Conservation (phyloP, 2,888 invertebrate species). For the Rugalucina vietnamica region DNA sequence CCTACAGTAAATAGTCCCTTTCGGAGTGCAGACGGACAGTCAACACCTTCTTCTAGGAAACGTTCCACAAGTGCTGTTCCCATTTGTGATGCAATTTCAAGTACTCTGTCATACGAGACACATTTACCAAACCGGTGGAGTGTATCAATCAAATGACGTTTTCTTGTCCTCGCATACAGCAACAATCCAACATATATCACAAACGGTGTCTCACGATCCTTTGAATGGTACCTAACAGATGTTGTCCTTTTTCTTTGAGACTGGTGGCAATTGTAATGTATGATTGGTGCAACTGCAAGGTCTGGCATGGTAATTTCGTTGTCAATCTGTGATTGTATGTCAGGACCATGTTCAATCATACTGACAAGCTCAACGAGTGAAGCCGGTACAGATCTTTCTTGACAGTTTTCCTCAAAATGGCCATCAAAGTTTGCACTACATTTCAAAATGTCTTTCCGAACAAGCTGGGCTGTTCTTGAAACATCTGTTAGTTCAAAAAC, state of each 20-base stretch:
- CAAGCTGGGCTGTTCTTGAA: neutral
- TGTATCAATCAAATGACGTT: conserved; percentile 22
- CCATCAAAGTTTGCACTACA: conserved; percentile 14
- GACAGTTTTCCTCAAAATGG: conserved; percentile 16
- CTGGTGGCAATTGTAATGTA: conserved; percentile 5
- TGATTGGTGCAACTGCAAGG: neutral
- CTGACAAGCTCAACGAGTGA: conserved; percentile 9
- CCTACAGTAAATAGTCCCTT: conserved; percentile 25
- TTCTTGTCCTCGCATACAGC: conserved; percentile 3
- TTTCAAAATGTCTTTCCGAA: conserved; percentile 15
- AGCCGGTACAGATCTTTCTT: conserved; percentile 25
- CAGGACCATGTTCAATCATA: conserved; percentile 8
- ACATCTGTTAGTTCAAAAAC: neutral
- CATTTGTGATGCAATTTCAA: conserved; percentile 33
- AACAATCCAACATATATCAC: conserved; percentile 21
- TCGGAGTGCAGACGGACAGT: conserved; percentile 10
- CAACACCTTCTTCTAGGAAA: conserved; percentile 24
- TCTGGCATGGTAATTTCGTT: too few relatives aligned
- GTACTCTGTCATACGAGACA: conserved; percentile 35
- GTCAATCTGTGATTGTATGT: neutral
- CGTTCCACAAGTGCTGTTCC: neutral
- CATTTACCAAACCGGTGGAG: neutral
- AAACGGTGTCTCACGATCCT: conserved; percentile 27
- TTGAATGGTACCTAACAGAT: neutral
- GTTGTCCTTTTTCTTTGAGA: neutral